Evolutionary conservation across 2,888 invertebrate genomes (phyloP), one percentile per base, ranked within the genome.

Genomic region (Pristionchus exspectatus): DNA sequence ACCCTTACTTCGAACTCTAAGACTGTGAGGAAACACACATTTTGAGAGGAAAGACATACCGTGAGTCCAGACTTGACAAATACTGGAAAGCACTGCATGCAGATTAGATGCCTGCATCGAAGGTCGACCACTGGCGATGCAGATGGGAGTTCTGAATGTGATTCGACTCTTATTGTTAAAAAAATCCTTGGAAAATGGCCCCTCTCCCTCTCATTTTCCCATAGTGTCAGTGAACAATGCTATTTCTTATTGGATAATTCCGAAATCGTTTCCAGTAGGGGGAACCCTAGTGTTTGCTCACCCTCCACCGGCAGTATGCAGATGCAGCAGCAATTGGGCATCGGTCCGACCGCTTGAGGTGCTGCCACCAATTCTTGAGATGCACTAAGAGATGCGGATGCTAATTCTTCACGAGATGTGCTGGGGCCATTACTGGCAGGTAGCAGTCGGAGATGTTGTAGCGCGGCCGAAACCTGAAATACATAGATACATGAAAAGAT

Each of bases 31-130:
- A n/a, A 24, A 27, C 44, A 59, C n/a, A n/a, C n/a, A n/a, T n/a
- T n/a, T n/a, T n/a, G n/a, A n/a, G 16, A 38, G 18, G 56, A 84
- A 54, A 9, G 2, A 63, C n/a, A 0, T 9, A 87, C 87, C 44
- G 38, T 87, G 69, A 87, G 59, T 33, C 84, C 84, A 2, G 84
- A 85, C 21, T 38, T 44, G 14, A 87, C 87, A n/a, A 87, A 24
- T 21, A 24, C 44, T 7, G 87, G 16, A 50, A 88, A 88, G 50
- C 87, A 88, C 21, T 30, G 74, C 18, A 88, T 33, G 30, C 87
- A 88, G n/a, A 88, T n/a, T 14, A 63, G 24, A 24, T 88, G 81
- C 3, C 81, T 63, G 14, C 88, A 88, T 0, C 63, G 38, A 12
- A 88, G 66, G 24, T 77, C 77, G n/a, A 88, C 14, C 12, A 88